Conservation (phyloP, 1,140 invertebrate species). For the Dendroctonus ponderosae region DNA sequence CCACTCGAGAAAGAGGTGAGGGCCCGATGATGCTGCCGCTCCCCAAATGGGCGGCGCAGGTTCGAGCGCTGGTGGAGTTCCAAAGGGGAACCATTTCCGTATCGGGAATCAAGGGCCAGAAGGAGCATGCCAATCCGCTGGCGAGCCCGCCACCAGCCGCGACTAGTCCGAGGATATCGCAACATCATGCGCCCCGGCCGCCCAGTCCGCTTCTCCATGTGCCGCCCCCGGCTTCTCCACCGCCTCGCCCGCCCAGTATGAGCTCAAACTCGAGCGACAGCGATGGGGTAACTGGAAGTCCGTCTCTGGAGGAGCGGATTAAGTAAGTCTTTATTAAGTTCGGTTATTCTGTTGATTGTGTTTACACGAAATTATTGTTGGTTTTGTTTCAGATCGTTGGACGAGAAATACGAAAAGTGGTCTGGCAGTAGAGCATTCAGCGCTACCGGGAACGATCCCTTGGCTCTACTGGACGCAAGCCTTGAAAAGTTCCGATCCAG, state of each 20-base stretch:
- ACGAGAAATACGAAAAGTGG: constrained; percentile 92
- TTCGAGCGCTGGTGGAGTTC: constrained; percentile 42
- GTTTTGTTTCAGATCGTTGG: constrained; percentile 61
- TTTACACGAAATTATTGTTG: background rate
- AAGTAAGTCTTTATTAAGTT: constrained; percentile 11
- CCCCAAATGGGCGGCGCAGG: constrained; percentile 79
- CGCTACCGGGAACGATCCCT: constrained; percentile 58
- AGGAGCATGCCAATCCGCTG: constrained; percentile 42
- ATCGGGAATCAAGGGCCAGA: constrained; percentile 50
- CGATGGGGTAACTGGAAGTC: constrained; percentile 58
- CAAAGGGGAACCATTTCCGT: constrained; percentile 46
- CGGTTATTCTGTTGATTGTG: no score
- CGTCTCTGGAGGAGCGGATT: constrained; percentile 83
- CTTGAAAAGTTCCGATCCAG: constrained; percentile 58
- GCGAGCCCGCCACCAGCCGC: constrained; percentile 50
- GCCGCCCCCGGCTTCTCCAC: constrained; percentile 61
- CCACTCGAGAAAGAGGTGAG: constrained; percentile 59
- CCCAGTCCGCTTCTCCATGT: constrained; percentile 47
- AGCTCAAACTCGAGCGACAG: constrained; percentile 62
- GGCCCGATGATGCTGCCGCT: constrained; percentile 75
- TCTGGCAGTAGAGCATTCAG: constrained; percentile 64
- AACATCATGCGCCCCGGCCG: constrained; percentile 37
- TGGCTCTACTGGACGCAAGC: constrained; percentile 59
- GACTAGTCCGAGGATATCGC: constrained; percentile 48
- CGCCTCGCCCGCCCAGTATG: constrained; percentile 56